Evolutionary conservation across 2,888 invertebrate genomes (phyloP).

Genomic region (Osmoderma eremita): DNA sequence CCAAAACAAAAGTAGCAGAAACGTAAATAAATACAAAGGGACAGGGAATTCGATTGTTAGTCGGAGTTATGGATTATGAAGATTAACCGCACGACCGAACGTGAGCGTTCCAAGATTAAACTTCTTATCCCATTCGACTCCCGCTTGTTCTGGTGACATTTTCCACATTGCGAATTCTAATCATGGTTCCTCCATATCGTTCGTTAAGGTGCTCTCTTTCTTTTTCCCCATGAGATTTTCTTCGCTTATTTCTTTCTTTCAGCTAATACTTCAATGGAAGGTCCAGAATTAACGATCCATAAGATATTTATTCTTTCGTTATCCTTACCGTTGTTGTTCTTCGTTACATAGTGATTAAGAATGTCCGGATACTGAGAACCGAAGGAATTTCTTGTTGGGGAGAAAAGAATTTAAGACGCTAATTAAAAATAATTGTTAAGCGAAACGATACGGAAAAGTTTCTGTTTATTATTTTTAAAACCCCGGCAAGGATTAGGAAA

Average conservation of each 20-base stretch:
- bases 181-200: conserved; percentile 11
- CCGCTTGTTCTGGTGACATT: conserved; percentile 25
- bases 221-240: background rate
- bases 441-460: conserved; percentile 19
- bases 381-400: conserved; percentile 1
- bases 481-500: conserved; percentile 8
- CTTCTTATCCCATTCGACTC: conserved; percentile 24
- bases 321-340: background rate
- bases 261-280: conserved; percentile 25
- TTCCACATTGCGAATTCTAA: conserved; percentile 33
- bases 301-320: conserved; percentile 18
- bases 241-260: conserved; percentile 16
- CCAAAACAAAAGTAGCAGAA: too few relatives aligned
- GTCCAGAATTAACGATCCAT: conserved; percentile 23
- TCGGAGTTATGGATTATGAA: conserved; percentile 24
- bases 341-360: conserved; percentile 20
- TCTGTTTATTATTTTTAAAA: conserved; percentile 3
- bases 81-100: conserved; percentile 32
- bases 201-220: background rate
- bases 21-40: background rate
- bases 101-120: conserved; percentile 26
- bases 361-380: conserved; percentile 1
- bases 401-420: conserved; percentile 16
- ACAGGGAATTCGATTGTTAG: background rate
- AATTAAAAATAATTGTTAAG: conserved; percentile 34